Evolutionary conservation across 2,797 vertebrate genomes (phyloP), one percentile per base, ranked within the genome.

Genomic region (Sebastes matsubarae): DNA sequence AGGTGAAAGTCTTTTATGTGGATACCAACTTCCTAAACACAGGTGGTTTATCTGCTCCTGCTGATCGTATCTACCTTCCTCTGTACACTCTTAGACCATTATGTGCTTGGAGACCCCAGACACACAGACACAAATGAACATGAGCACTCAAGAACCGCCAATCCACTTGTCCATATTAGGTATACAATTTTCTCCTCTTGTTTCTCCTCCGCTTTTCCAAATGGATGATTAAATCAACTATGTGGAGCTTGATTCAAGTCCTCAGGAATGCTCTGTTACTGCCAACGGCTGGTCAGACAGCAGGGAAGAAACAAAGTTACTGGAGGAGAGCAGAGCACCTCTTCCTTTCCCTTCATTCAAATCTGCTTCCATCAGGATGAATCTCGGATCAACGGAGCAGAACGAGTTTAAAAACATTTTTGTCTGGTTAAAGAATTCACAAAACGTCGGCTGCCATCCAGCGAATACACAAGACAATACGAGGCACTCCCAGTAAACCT

Each of bases 81-180:
- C 80, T 82, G 87, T 72, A 74, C 68, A 82, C 82, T 90, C 67
- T 72, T 88, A 92, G 92, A 94, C 80, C 68, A 86, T 75, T 79
- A 79, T 88, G 80, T 83, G 84, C 80, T 71, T 58, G n/a, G 4
- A 81, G 85, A 81, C 50, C 75, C 77, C 69, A 86, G 79, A 75
- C 89, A 88, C 87, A 89, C 74, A 82, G 94, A 95, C 94, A 96
- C 89, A 96, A 93, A 91, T 92, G 89, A 86, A 84, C 79, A 84
- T 92, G 87, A 72, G 86, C 89, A 76, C 87, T 91, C 85, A 87
- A 96, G 90, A 96, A 95, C 94, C 92, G 92, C 95, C 95, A 96
- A 96, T 95, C 93, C 96, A 93, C 96, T 97, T 99, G 96, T 97
- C 98, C 98, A 97, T 99, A 99, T 99, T 99, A 98, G 98, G 98